These are phyloP conservation scores for Sminthopsis crassicaudata DNA, from an alignment of 2,113 vertebrate species.

Conservation along the genomic window DNA sequence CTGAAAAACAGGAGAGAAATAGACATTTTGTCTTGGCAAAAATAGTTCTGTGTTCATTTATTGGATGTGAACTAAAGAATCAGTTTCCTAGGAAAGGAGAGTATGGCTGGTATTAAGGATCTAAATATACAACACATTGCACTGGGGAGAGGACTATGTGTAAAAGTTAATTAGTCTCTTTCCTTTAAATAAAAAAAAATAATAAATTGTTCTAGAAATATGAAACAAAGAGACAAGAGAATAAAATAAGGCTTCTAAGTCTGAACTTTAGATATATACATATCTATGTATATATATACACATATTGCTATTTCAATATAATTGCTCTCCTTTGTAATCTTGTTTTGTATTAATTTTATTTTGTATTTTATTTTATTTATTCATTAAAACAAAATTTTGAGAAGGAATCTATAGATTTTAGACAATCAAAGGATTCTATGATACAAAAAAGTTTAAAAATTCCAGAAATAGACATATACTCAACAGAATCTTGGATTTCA, in stretches of 20 bases:
- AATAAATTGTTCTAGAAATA: not conserved
- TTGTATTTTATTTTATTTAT: too few relatives aligned
- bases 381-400: not conserved
- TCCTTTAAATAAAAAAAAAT: not conserved
- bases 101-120: not conserved
- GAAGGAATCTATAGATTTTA: not conserved
- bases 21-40: not conserved
- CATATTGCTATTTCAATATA: too few relatives aligned
- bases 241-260: not conserved
- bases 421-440: not conserved
- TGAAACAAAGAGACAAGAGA: not conserved
- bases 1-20: not conserved
- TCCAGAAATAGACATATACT: not conserved
- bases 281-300: too few relatives aligned
- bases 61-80: not conserved
- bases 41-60: not conserved
- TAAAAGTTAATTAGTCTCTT: not conserved
- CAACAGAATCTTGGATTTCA: not conserved
- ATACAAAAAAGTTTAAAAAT: not conserved
- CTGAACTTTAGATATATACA: not conserved
- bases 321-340: too few relatives aligned
- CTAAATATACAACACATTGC: not conserved
- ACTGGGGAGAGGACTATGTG: not conserved
- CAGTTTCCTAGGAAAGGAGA: not conserved
- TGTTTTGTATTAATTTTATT: too few relatives aligned